Evolutionary conservation across 1,140 invertebrate genomes (phyloP).

Genomic region (Aphaenogaster rudis): DNA sequence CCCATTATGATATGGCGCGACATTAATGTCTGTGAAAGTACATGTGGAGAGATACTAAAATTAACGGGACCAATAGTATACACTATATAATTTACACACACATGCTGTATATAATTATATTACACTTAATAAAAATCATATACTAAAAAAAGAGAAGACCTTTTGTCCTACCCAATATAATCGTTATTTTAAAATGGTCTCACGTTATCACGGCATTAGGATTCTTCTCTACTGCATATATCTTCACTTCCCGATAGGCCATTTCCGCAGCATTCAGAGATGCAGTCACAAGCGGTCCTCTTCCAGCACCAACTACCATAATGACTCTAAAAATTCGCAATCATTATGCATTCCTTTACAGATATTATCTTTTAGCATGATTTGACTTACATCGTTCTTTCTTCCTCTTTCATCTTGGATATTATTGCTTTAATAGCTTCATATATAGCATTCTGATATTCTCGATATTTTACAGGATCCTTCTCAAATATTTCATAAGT

Average conservation of each 20-base stretch:
- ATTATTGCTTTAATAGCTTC: constrained; percentile 90
- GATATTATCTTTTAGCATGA: not conserved
- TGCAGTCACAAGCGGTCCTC: constrained; percentile 97
- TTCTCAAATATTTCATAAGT: constrained; percentile 99
- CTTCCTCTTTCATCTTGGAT: not conserved
- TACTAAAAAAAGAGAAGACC: not conserved
- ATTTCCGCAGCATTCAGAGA: constrained; percentile 93
- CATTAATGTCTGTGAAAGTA: no score
- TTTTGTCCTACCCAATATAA: not conserved
- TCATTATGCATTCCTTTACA: not conserved
- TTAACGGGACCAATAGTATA: no score
- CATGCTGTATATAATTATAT: not conserved
- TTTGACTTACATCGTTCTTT: constrained; percentile 59
- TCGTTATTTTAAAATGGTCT: constrained; percentile 70
- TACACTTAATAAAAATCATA: not conserved
- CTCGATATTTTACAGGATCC: constrained; percentile 98
- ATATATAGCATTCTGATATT: constrained; percentile 95
- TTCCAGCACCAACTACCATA: constrained; percentile 98
- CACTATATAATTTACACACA: no score
- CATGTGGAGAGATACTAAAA: no score
- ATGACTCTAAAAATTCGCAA: constrained; percentile 88
- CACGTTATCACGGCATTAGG: constrained; percentile 97
- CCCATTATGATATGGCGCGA: no score
- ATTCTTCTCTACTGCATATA: constrained; percentile 99
- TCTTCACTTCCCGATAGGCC: constrained; percentile 88